Evolutionary conservation across 1,140 invertebrate genomes (phyloP).

Genomic region (Cherax destructor): DNA sequence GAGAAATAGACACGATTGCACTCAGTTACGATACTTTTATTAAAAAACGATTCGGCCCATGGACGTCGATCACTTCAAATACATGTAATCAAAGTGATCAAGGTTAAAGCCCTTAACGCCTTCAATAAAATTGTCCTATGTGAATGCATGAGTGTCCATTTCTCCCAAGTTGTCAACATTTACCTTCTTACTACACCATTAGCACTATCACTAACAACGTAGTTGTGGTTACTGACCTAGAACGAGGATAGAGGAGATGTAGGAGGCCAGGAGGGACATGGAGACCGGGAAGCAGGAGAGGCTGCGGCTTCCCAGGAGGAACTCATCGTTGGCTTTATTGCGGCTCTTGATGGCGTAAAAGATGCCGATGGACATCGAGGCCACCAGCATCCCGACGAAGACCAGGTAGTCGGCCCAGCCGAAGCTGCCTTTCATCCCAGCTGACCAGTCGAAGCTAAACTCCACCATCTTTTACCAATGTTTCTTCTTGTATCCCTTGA

Average conservation of each 20-base stretch:
- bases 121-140: no score
- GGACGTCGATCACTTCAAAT: no score
- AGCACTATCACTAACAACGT: no score
- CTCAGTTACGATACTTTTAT: no score
- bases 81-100: no score
- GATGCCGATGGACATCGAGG: slow-evolving; percentile 84
- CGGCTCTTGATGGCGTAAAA: slow-evolving; percentile 90
- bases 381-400: slow-evolving; percentile 79
- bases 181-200: no score
- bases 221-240: slow-evolving; percentile 83
- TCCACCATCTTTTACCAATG: slow-evolving; percentile 13
- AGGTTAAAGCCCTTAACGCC: no score
- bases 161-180: no score
- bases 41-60: no score
- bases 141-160: no score
- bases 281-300: slow-evolving; percentile 82
- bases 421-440: slow-evolving; percentile 71
- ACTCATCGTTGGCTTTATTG: slow-evolving; percentile 90
- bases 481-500: no score
- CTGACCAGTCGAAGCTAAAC: neutral
- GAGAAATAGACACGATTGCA: no score
- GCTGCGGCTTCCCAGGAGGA: slow-evolving; percentile 85
- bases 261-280: slow-evolving; percentile 85
- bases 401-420: slow-evolving; percentile 81
- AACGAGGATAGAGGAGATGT: slow-evolving; percentile 94